phyloP scores from a whole-genome alignment of 2,797 vertebrate species.

The Sebastes hubbsi region DNA sequence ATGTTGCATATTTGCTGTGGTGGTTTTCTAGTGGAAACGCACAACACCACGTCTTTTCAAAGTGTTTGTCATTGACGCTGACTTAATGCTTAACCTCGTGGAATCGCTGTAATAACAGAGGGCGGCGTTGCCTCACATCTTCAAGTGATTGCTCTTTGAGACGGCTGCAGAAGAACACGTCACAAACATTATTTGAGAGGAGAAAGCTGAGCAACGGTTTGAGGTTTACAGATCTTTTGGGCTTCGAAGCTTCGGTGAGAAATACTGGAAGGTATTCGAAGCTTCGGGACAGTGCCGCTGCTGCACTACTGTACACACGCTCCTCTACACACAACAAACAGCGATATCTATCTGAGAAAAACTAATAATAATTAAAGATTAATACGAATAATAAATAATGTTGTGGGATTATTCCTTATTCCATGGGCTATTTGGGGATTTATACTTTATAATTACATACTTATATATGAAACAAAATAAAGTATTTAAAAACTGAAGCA shows the following conservation, averaged over 20 bases:
- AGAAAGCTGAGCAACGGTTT: not conserved
- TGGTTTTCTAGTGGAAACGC: not conserved
- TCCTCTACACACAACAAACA: no score
- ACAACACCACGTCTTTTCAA: not conserved
- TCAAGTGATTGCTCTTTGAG: not conserved
- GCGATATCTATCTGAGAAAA: accelerated
- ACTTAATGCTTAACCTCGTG: not conserved
- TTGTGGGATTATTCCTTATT: no score
- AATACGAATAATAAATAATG: no score
- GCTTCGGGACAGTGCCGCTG: no score
- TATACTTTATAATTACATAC: no score
- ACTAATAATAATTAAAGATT: no score
- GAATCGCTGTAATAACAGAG: not conserved
- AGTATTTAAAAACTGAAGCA: no score
- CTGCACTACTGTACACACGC: no score
- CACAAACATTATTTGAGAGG: not conserved
- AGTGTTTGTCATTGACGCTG: constrained; percentile 2
- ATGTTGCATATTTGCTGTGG: constrained; percentile 26
- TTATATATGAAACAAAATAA: no score
- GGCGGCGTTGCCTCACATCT: not conserved
- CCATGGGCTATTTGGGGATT: no score
- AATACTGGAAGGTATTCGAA: no score
- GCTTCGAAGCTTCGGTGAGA: no score
- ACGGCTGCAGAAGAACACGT: not conserved
- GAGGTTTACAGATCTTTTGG: not conserved